phyloP scores from a whole-genome alignment of 2,888 invertebrate species.

The Lasioglossum oenotherae region DNA sequence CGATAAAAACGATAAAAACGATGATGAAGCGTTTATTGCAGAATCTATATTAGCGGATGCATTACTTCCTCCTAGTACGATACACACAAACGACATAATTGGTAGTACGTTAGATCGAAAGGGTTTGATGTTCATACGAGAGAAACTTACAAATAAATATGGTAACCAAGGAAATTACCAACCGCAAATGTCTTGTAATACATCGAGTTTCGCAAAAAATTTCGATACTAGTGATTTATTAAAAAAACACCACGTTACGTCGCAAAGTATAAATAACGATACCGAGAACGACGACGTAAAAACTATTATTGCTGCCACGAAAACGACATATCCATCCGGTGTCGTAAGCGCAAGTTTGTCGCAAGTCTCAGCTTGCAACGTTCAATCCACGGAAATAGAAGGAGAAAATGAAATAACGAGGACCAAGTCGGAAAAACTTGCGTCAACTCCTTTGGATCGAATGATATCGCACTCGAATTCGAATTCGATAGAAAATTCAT shows the following conservation, averaged over 20 bases:
- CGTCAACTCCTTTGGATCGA: constrained; percentile 29
- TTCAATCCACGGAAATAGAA: constrained; percentile 8
- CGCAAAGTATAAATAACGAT: constrained; percentile 2
- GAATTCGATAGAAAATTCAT: neutral
- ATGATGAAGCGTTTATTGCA: constrained; percentile 61
- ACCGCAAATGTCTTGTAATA: neutral
- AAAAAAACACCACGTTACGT: neutral
- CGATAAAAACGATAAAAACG: neutral
- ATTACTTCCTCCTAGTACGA: constrained; percentile 76
- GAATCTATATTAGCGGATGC: constrained; percentile 78
- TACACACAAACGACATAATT: constrained; percentile 76
- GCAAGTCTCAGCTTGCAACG: constrained; percentile 14
- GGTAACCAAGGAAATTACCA: constrained; percentile 55
- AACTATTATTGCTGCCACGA: neutral
- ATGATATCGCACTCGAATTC: neutral
- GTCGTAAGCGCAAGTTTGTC: neutral
- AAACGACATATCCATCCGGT: constrained; percentile 4
- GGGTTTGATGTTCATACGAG: constrained; percentile 76
- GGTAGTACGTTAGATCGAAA: constrained; percentile 79
- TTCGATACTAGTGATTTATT: constrained; percentile 24
- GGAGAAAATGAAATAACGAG: constrained; percentile 34
- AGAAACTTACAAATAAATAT: constrained; percentile 79
- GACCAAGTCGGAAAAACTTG: constrained; percentile 21
- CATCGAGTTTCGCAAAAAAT: constrained; percentile 21
- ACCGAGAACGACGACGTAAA: constrained; percentile 8